phyloP scores from a whole-genome alignment of 1,140 invertebrate genomes.

The Megathymus violae region DNA sequence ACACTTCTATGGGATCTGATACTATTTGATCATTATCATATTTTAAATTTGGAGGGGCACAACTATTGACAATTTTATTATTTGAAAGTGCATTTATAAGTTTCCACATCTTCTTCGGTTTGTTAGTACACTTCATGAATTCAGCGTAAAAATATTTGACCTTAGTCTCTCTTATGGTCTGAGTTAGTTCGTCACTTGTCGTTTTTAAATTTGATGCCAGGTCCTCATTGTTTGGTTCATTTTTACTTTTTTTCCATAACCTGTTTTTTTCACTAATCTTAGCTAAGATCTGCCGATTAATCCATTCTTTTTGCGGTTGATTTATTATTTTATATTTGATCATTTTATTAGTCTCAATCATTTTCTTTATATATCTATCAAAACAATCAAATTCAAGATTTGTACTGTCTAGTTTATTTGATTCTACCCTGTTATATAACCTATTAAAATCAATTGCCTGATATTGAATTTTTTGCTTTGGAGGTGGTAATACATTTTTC shows the following conservation, averaged over 20 bases:
- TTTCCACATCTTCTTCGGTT: constrained; percentile 29
- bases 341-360: constrained; percentile 6
- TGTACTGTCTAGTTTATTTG: not conserved
- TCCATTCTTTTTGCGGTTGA: constrained; percentile 26
- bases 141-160: not conserved
- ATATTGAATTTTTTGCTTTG: constrained; percentile 28
- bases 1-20: constrained; percentile 28
- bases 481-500: not conserved
- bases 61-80: constrained; percentile 29
- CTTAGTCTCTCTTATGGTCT: not conserved
- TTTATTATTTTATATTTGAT: constrained; percentile 15
- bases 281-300: constrained; percentile 11
- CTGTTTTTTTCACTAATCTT: constrained; percentile 15
- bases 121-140: constrained; percentile 15
- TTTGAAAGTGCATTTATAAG: constrained; percentile 28
- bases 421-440: constrained; percentile 8
- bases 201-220: not conserved
- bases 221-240: not conserved
- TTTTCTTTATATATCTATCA: constrained; percentile 10
- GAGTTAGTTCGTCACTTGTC: not conserved
- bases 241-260: not conserved
- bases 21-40: not conserved
- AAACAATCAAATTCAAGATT: not conserved
- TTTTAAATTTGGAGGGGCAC: constrained; percentile 26
- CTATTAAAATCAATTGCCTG: constrained; percentile 13